Base-by-base conservation (phyloP, 2,888 invertebrate species). In the Rhodophaea formosa region DNA sequence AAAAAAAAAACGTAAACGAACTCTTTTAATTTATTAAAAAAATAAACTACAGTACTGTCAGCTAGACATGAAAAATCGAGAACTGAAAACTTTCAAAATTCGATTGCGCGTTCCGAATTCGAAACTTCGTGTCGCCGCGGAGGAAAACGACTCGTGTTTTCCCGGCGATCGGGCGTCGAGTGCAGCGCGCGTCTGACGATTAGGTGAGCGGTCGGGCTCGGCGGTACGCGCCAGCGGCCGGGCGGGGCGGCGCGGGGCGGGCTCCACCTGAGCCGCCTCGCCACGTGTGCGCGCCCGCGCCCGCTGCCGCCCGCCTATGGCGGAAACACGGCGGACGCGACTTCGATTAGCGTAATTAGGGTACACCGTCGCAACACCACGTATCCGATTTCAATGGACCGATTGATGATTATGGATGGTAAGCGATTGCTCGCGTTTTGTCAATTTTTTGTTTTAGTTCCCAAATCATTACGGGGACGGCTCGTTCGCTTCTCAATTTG, bases 91-190 rank as follows among this genome's bases (percentile, higher is more conserved):
- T 74, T 74, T 71, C 65, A 62, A 75, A 77, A 74, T 76, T 79
- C 73, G 71, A 73, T 66, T 72, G 79, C 78, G 77, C 75, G 75
- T 77, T 76, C 75, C 80, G 80, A 80, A 84, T 54, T 56, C 56
- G 56, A 56, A 88, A 88, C 81, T 88, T 84, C 80, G 76, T 67
- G 63, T 69, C 72, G 76, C 67, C 87, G 85, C 88, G 85, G 77
- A 80, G 88, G 86, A 88, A 88, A 89, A 86, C 85, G 82, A 79
- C 79, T 86, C 84, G 86, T 87, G 82, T 86, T 90, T 90, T 88
- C 88, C 88, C 91, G 85, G 87, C 88, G 84, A 85, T 85, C 91
- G 83, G 78, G 85, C 89, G 88, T 87, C 85, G 88, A 89, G 86
- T 89, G 87, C 84, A 84, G 86, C 82, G 84, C 84, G 86, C 84